phyloP scores from a whole-genome alignment of 2,888 invertebrate species.

The Acleris sparsana region DNA sequence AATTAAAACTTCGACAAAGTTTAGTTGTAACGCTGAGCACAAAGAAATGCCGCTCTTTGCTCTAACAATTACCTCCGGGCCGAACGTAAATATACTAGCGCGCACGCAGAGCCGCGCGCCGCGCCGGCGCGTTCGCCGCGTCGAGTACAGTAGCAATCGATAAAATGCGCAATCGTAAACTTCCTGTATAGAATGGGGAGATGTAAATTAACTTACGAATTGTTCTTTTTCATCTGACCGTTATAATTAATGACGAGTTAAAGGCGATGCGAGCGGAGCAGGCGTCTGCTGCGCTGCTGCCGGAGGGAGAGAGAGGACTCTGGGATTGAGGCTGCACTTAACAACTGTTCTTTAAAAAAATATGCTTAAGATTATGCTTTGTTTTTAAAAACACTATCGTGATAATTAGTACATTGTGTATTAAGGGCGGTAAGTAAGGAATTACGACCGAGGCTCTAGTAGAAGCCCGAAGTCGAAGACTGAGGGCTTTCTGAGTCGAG shows the following conservation, averaged over 20 bases:
- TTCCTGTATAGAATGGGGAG: conserved; percentile 75
- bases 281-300: not conserved
- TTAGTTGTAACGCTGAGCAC: conserved; percentile 68
- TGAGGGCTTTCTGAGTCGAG: too few relatives aligned
- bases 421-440: too few relatives aligned
- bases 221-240: conserved; percentile 78
- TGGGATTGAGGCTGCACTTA: not conserved
- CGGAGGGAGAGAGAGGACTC: too few relatives aligned
- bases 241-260: conserved; percentile 55
- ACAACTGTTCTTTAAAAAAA: too few relatives aligned
- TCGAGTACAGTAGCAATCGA: conserved; percentile 73
- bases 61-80: conserved; percentile 59
- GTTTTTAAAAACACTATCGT: too few relatives aligned
- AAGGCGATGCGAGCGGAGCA: conserved; percentile 3
- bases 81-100: conserved; percentile 71
- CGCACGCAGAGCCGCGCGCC: conserved; percentile 40
- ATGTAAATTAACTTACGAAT: conserved; percentile 77
- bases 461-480: too few relatives aligned
- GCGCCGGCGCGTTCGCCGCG: conserved; percentile 50
- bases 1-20: conserved; percentile 79
- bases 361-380: too few relatives aligned
- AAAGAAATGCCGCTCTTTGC: conserved; percentile 79
- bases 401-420: too few relatives aligned
- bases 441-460: too few relatives aligned
- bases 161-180: conserved; percentile 80